phyloP scores from a whole-genome alignment of 2,888 invertebrate genomes.

The Volucella inanis region DNA sequence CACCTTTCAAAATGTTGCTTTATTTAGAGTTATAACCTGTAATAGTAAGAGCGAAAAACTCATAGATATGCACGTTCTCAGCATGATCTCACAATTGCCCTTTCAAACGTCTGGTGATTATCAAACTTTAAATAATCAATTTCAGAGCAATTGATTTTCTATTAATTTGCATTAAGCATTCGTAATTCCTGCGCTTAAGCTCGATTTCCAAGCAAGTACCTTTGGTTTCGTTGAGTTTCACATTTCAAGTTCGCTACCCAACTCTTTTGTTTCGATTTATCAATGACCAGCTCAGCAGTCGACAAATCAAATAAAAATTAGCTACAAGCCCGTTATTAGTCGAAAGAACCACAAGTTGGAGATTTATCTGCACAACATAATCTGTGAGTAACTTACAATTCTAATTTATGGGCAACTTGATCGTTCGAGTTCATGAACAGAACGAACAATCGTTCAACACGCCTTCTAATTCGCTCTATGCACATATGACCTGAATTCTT shows the following conservation, averaged over 20 bases:
- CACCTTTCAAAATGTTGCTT: no score
- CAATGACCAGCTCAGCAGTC: neutral
- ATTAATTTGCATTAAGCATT: neutral
- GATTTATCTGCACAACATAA: constrained; percentile 42
- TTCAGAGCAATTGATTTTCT: neutral
- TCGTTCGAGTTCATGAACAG: constrained; percentile 58
- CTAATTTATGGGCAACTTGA: constrained; percentile 59
- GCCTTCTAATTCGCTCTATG: constrained; percentile 27
- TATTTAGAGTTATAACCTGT: no score
- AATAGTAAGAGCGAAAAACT: no score
- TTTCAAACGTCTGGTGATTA: neutral
- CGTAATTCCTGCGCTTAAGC: neutral
- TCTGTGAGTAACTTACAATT: constrained; percentile 23
- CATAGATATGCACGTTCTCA: no score
- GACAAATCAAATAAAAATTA: neutral
- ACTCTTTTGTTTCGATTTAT: constrained; percentile 49
- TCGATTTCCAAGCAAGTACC: no score
- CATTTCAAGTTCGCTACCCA: constrained; percentile 28
- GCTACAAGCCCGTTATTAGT: constrained; percentile 13
- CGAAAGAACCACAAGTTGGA: constrained; percentile 12
- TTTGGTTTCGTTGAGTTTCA: no score
- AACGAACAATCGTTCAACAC: constrained; percentile 40
- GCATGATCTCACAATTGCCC: no score
- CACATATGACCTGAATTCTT: constrained; percentile 43
- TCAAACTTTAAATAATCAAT: neutral